phyloP scores from a whole-genome alignment of 2,888 invertebrate genomes.

The Odontocolon sp. region DNA sequence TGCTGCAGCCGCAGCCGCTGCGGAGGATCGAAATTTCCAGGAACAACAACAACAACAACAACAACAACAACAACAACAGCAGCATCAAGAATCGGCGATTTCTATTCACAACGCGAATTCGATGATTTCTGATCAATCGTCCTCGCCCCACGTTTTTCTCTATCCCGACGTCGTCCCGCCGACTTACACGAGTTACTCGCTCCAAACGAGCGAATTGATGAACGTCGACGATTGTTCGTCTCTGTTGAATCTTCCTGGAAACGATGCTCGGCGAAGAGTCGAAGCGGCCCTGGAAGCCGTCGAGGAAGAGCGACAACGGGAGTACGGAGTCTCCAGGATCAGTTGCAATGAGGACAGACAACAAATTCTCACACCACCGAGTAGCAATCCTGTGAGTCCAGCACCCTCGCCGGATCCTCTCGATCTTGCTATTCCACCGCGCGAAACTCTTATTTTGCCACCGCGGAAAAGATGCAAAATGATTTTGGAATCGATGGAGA shows the following conservation, averaged over 20 bases:
- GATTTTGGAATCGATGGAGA: constrained; percentile 87
- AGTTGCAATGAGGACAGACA: constrained; percentile 59
- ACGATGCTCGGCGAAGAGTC: constrained; percentile 84
- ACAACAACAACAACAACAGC: constrained; percentile 31
- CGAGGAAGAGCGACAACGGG: constrained; percentile 79
- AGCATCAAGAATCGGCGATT: constrained; percentile 65
- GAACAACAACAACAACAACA: constrained; percentile 12
- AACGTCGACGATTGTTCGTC: constrained; percentile 67
- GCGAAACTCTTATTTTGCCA: constrained; percentile 86
- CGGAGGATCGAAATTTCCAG: constrained; percentile 70
- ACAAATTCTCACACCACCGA: constrained; percentile 83
- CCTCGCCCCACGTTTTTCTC: constrained; percentile 68
- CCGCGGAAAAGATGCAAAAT: constrained; percentile 90
- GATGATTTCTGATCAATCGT: constrained; percentile 58
- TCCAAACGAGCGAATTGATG: constrained; percentile 55
- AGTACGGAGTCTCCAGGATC: constrained; percentile 39
- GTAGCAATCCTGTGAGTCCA: constrained; percentile 83
- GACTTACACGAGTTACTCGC: constrained; percentile 64
- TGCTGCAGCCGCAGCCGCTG: constrained; percentile 80
- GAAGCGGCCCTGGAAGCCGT: constrained; percentile 85
- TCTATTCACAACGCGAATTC: constrained; percentile 45
- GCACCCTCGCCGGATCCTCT: constrained; percentile 83
- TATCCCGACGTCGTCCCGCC: constrained; percentile 68
- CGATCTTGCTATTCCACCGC: constrained; percentile 81
- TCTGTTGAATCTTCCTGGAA: constrained; percentile 79